phyloP scores from a whole-genome alignment of 1,140 invertebrate species.

The Aphidius gifuensis region DNA sequence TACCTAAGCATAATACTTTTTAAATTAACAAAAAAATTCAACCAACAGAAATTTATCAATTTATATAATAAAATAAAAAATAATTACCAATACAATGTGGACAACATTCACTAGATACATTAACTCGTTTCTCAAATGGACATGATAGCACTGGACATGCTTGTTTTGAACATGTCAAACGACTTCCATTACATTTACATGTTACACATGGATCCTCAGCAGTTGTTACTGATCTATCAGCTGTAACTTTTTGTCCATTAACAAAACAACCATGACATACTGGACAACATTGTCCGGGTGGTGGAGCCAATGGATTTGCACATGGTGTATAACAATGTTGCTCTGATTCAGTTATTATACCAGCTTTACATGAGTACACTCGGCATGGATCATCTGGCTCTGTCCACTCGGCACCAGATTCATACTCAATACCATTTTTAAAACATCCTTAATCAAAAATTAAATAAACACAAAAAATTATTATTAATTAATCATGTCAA shows the following conservation, averaged over 20 bases:
- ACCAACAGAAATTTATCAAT: not conserved
- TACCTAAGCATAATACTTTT: conserved; percentile 30
- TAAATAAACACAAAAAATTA: not conserved
- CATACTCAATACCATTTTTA: conserved; percentile 67
- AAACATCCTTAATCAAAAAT: conserved; percentile 64
- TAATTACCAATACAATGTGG: conserved; percentile 68
- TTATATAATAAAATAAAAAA: no score
- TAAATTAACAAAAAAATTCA: not conserved
- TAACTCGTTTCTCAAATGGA: conserved; percentile 62
- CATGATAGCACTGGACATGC: conserved; percentile 84
- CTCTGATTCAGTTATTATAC: conserved; percentile 76
- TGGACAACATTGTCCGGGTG: conserved; percentile 77
- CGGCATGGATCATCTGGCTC: conserved; percentile 69
- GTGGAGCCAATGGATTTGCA: conserved; percentile 65
- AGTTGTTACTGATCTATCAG: conserved; percentile 73
- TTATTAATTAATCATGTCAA: not conserved
- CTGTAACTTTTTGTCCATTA: conserved; percentile 64
- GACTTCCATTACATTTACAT: conserved; percentile 75
- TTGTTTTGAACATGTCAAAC: conserved; percentile 75
- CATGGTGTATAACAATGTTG: conserved; percentile 80
- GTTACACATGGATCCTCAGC: conserved; percentile 83
- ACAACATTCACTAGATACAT: conserved; percentile 76
- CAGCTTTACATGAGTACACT: conserved; percentile 73
- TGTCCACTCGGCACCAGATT: conserved; percentile 74
- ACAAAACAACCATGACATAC: conserved; percentile 77